These are phyloP conservation scores for Cheirogaleus major DNA, from an alignment of 2,797 vertebrate genomes.

Conservation along the genomic window DNA sequence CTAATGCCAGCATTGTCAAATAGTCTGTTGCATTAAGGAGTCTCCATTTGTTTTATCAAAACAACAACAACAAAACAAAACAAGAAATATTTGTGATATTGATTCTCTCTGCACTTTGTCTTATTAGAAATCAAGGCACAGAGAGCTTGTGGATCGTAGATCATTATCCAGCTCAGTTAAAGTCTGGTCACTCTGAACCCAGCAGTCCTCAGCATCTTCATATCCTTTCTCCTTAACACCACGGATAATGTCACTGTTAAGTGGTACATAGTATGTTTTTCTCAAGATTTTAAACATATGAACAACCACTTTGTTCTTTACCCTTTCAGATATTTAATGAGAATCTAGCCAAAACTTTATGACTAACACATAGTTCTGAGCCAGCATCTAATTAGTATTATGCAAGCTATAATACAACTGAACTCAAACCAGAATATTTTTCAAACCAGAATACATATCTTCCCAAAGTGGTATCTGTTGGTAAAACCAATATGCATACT, in stretches of 20 bases:
- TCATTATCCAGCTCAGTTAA: neutral
- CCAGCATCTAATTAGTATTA: conserved; percentile 49
- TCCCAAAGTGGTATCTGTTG: conserved; percentile 41
- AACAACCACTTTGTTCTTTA: conserved; percentile 36
- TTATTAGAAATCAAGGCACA: neutral
- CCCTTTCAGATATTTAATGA: conserved; percentile 18
- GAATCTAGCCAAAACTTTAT: conserved; percentile 48
- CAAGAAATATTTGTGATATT: neutral
- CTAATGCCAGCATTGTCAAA: neutral
- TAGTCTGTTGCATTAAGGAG: neutral
- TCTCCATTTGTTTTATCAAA: neutral
- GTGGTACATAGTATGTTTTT: neutral
- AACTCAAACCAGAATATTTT: conserved; percentile 50
- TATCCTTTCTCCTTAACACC: neutral
- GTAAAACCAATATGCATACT: conserved; percentile 34
- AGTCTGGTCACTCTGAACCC: neutral
- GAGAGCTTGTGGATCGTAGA: neutral
- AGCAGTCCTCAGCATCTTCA: neutral
- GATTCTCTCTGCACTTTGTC: neutral
- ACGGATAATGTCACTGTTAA: conserved; percentile 37
- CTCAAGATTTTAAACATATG: conserved; percentile 40
- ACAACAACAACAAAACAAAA: neutral
- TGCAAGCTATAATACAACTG: conserved; percentile 20
- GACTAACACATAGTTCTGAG: conserved; percentile 52
- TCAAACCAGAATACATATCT: conserved; percentile 37